These are phyloP conservation scores for Sylvietta virens DNA, from an alignment of 2,113 vertebrate species.

Conservation along the genomic window DNA sequence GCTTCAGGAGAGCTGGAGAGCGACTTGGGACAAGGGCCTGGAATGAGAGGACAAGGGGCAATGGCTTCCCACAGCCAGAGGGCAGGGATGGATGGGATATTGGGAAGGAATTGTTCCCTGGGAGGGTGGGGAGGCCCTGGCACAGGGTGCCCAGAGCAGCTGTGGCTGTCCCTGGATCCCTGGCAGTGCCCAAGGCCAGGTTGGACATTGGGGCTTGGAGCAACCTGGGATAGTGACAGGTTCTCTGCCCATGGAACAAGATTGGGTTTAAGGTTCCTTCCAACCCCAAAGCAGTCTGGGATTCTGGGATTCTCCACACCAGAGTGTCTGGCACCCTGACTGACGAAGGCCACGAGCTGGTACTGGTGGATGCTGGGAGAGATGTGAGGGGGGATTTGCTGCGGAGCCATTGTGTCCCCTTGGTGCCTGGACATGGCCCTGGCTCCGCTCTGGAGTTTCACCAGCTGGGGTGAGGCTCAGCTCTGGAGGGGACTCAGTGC, in stretches of 20 bases:
- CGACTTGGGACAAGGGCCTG: background rate
- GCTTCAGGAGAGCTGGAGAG: background rate
- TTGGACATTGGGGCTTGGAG: rapidly evolving
- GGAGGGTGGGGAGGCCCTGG: background rate
- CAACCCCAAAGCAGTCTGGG: background rate
- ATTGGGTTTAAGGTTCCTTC: background rate
- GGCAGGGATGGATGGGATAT: rapidly evolving
- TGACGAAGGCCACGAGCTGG: rapidly evolving
- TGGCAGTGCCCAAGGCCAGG: background rate
- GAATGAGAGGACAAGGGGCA: background rate
- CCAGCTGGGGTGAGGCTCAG: background rate
- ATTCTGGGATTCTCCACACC: background rate
- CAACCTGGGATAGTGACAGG: rapidly evolving
- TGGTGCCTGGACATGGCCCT: rapidly evolving
- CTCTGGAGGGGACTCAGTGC: background rate
- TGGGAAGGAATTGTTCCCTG: background rate
- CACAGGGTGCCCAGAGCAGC: background rate
- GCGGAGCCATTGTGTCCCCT: background rate
- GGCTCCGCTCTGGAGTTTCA: rapidly evolving
- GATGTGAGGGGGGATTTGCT: background rate
- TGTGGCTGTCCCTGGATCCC: background rate
- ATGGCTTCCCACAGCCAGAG: background rate
- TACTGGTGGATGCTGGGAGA: background rate
- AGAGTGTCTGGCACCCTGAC: background rate
- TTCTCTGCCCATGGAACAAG: background rate